These are phyloP conservation scores for Apamea crenata DNA, from an alignment of 2,888 invertebrate genomes.

Conservation along the genomic window DNA sequence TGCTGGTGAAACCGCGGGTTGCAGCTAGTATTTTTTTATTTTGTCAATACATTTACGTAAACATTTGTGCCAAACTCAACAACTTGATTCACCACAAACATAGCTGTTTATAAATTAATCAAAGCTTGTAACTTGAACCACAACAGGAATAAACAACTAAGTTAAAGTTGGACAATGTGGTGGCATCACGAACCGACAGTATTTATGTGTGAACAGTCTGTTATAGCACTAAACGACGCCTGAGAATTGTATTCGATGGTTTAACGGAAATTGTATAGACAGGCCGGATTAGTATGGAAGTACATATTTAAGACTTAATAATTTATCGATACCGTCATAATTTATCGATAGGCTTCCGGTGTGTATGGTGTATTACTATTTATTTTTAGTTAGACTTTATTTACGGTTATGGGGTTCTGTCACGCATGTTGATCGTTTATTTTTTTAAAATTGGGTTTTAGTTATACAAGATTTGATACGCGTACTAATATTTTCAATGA, in stretches of 20 bases:
- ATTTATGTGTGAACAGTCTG: constrained; percentile 60
- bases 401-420: neutral
- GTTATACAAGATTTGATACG: neutral
- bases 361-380: constrained; percentile 2
- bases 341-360: constrained; percentile 42
- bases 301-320: constrained; percentile 16
- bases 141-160: constrained; percentile 45
- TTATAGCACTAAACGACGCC: constrained; percentile 53
- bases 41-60: neutral
- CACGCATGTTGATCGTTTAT: neutral
- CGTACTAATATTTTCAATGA: neutral
- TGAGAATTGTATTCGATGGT: constrained; percentile 53
- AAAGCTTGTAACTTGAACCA: constrained; percentile 44
- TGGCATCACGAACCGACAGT: constrained; percentile 59
- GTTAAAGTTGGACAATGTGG: constrained; percentile 54
- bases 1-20: no score
- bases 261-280: constrained; percentile 35
- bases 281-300: constrained; percentile 17
- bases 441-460: neutral
- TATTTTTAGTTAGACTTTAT: constrained; percentile 19
- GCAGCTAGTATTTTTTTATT: neutral
- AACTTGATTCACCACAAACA: neutral
- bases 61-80: neutral
- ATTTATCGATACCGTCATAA: constrained; percentile 23
- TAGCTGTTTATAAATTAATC: neutral